Conservation (phyloP, 2,797 vertebrate species). For the Triplophysa yarkandensis region DNA sequence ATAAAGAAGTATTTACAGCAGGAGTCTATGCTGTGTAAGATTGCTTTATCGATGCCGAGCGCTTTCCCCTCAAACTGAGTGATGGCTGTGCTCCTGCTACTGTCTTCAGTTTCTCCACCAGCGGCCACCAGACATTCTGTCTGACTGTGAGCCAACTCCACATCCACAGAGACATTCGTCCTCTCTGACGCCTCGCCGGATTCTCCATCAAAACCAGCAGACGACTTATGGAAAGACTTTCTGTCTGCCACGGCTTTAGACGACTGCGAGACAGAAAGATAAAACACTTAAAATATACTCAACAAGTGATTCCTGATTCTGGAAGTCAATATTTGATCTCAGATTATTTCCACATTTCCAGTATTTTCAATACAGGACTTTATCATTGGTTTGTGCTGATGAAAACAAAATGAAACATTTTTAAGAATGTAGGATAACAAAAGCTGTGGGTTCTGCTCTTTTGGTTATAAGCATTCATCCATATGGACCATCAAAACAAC, state of each 20-base stretch:
- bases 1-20: conserved; percentile 79
- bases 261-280: conserved; percentile 73
- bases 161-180: conserved; percentile 81
- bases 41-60: conserved; percentile 93
- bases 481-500: too few relatives aligned
- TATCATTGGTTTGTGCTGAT: too few relatives aligned
- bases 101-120: conserved; percentile 86
- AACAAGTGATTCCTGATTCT: neutral
- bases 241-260: conserved; percentile 89
- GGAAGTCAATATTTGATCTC: too few relatives aligned
- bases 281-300: neutral
- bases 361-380: too few relatives aligned
- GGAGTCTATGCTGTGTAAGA: conserved; percentile 98
- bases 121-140: conserved; percentile 80
- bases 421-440: too few relatives aligned
- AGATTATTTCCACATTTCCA: too few relatives aligned
- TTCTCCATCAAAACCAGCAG: conserved; percentile 84
- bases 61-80: conserved; percentile 97
- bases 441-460: too few relatives aligned
- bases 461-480: too few relatives aligned
- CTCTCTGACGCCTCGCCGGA: conserved; percentile 79
- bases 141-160: conserved; percentile 84
- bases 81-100: conserved; percentile 85
- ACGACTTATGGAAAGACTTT: conserved; percentile 82
- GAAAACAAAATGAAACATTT: too few relatives aligned